These are phyloP conservation scores for Phasia obesa DNA, from an alignment of 2,888 invertebrate genomes.

Conservation along the genomic window DNA sequence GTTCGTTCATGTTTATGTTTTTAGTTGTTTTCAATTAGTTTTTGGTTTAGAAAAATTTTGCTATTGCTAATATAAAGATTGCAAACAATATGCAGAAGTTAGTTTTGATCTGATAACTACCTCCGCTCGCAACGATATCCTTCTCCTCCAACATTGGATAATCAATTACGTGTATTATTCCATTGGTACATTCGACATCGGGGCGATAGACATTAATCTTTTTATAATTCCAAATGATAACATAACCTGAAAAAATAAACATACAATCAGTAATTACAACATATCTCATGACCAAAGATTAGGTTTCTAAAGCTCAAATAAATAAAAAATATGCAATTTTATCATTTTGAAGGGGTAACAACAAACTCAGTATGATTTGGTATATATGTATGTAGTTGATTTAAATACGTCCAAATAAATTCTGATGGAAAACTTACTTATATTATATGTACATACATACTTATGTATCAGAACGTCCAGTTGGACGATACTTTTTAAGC, in stretches of 20 bases:
- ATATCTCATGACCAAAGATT: too few relatives aligned
- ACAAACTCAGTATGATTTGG: too few relatives aligned
- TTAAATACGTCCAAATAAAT: too few relatives aligned
- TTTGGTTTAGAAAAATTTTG: slow-evolving; percentile 80
- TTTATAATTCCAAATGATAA: slow-evolving; percentile 92
- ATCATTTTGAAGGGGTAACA: too few relatives aligned
- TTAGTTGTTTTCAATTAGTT: slow-evolving; percentile 61
- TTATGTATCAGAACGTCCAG: too few relatives aligned
- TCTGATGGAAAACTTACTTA: too few relatives aligned
- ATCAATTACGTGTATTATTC: slow-evolving; percentile 97
- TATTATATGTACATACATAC: too few relatives aligned
- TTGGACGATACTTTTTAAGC: too few relatives aligned
- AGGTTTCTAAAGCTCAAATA: too few relatives aligned
- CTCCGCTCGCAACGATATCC: slow-evolving; percentile 87
- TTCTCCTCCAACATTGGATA: slow-evolving; percentile 91
- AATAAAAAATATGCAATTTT: too few relatives aligned
- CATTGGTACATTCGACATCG: slow-evolving; percentile 97
- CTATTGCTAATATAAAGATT: slow-evolving; percentile 82
- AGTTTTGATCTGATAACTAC: slow-evolving; percentile 80
- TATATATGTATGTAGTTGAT: too few relatives aligned
- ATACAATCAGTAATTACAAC: not conserved
- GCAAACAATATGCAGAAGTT: slow-evolving; percentile 81
- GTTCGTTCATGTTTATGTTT: slow-evolving; percentile 60
- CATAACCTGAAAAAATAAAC: slow-evolving; percentile 86
- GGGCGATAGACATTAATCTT: slow-evolving; percentile 93